phyloP scores from a whole-genome alignment of 1,140 invertebrate genomes.

The Brachionus calyciflorus region DNA sequence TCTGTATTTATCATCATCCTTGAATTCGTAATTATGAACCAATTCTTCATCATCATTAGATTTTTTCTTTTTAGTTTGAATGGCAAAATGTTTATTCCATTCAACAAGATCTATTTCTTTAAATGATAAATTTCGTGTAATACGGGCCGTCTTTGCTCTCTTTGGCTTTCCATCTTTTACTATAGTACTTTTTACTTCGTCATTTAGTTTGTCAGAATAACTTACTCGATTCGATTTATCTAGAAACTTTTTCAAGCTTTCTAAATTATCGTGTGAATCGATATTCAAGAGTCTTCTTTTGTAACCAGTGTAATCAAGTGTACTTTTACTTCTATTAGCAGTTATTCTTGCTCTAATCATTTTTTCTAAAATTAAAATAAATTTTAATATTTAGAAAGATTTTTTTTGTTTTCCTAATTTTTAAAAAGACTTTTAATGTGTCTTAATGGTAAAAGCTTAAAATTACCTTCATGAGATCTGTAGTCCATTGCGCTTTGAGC shows the following conservation, averaged over 20 bases:
- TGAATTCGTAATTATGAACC: slow-evolving; percentile 13
- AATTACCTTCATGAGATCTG: neutral
- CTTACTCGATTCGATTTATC: neutral
- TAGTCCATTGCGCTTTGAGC: slow-evolving; percentile 8
- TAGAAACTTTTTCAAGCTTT: neutral
- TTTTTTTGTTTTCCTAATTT: no score
- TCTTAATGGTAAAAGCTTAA: neutral
- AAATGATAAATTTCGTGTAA: neutral
- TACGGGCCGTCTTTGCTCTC: no score
- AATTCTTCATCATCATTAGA: neutral
- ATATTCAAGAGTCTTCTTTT: neutral
- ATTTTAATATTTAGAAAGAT: no score
- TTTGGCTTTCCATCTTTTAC: neutral
- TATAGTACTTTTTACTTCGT: neutral
- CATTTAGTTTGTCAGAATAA: slow-evolving; percentile 5
- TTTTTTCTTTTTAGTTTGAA: neutral
- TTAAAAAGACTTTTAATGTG: no score
- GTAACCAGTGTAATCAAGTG: neutral
- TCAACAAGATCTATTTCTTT: slow-evolving; percentile 41
- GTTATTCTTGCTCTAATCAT: neutral
- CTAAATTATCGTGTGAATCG: neutral
- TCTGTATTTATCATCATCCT: slow-evolving; percentile 2
- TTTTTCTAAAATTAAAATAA: neutral
- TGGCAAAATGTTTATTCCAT: slow-evolving; percentile 34
- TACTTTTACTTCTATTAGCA: neutral